phyloP scores from a whole-genome alignment of 2,888 invertebrate genomes.

The Rhimphoctona megacephalus region DNA sequence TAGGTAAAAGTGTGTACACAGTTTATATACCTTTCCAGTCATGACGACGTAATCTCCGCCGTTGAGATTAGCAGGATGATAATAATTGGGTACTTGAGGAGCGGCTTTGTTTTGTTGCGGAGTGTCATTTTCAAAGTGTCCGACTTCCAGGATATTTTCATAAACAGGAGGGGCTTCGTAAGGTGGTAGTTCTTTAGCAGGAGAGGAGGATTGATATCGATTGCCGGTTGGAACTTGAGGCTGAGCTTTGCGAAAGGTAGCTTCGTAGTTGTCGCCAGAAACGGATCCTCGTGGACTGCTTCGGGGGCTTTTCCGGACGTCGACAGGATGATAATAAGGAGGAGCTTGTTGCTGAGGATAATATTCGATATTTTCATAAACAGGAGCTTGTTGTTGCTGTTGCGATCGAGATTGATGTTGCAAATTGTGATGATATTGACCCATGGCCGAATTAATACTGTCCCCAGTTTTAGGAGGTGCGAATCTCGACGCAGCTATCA shows the following conservation, averaged over 20 bases:
- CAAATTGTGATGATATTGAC: slow-evolving; percentile 82
- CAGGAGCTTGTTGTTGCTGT: slow-evolving; percentile 85
- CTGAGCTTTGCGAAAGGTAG: slow-evolving; percentile 91
- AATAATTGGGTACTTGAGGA: slow-evolving; percentile 84
- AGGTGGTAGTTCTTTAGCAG: slow-evolving; percentile 86
- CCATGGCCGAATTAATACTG: slow-evolving; percentile 82
- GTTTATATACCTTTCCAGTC: slow-evolving; percentile 87
- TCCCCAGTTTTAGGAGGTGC: slow-evolving; percentile 91
- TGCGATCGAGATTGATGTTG: slow-evolving; percentile 78
- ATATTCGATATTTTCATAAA: slow-evolving; percentile 94
- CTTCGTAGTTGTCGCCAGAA: slow-evolving; percentile 83
- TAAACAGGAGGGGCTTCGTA: slow-evolving; percentile 87
- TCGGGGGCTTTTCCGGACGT: slow-evolving; percentile 84
- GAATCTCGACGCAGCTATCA: slow-evolving; percentile 92
- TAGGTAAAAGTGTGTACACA: neutral
- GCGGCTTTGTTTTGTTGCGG: slow-evolving; percentile 82
- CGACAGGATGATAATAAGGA: slow-evolving; percentile 88
- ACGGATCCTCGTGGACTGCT: slow-evolving; percentile 83
- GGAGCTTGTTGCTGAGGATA: slow-evolving; percentile 88
- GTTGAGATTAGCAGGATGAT: slow-evolving; percentile 89
- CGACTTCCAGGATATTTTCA: slow-evolving; percentile 88
- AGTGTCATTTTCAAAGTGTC: slow-evolving; percentile 76
- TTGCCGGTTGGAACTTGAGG: slow-evolving; percentile 91
- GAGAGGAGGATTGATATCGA: slow-evolving; percentile 86
- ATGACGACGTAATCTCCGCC: slow-evolving; percentile 93